These are phyloP conservation scores for Crocuta crocuta DNA, from an alignment of 2,113 vertebrate genomes.

Conservation along the genomic window DNA sequence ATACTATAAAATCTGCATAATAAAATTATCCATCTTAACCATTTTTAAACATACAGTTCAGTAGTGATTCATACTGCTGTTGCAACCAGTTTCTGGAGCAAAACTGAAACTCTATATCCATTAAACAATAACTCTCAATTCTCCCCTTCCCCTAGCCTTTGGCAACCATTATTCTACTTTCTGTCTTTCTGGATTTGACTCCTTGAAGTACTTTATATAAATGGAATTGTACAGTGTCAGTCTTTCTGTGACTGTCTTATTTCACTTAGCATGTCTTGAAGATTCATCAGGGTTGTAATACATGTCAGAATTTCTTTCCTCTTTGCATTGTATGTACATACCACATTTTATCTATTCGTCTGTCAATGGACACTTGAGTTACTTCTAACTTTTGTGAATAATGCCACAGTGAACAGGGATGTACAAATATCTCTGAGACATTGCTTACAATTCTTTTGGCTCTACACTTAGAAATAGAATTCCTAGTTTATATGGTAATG, in stretches of 20 bases:
- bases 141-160: no score
- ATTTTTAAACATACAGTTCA: no score
- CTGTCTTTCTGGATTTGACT: neutral
- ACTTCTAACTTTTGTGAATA: neutral
- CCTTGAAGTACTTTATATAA: neutral
- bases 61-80: neutral
- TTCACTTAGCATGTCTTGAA: neutral
- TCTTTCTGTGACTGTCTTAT: neutral
- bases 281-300: neutral
- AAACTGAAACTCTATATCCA: neutral
- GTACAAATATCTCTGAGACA: neutral
- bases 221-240: neutral
- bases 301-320: neutral
- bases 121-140: neutral
- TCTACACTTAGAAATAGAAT: neutral
- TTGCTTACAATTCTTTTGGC: neutral
- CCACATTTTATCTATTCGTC: neutral
- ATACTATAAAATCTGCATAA: neutral
- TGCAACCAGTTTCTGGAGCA: neutral
- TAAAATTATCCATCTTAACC: neutral
- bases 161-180: neutral
- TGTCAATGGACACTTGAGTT: neutral
- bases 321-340: neutral
- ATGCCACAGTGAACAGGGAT: neutral
- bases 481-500: neutral